A percentile compares a stretch with the other conserved stretches of the same genome.
These are phyloP conservation scores for Terebella lapidaria DNA, from an alignment of 2,888 invertebrate genomes.

Conservation along the genomic window DNA sequence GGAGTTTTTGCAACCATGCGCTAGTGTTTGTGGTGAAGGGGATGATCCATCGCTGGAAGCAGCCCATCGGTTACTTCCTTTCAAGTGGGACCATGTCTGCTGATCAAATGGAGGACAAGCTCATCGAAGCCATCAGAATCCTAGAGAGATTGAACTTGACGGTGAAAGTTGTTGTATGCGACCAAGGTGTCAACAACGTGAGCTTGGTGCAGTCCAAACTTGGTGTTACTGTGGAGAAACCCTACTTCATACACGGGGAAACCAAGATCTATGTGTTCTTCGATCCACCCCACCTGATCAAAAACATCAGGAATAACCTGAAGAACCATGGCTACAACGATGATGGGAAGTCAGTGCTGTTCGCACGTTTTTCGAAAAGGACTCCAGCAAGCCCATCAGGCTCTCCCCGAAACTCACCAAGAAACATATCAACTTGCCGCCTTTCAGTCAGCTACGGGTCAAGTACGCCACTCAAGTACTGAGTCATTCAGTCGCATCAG, in stretches of 20 bases:
- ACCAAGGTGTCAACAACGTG: too few relatives aligned
- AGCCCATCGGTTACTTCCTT: too few relatives aligned
- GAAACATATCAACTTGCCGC: neutral
- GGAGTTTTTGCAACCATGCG: constrained; percentile 2
- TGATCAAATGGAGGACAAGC: too few relatives aligned
- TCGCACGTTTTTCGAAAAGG: constrained; percentile 4
- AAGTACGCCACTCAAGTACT: constrained; percentile 9
- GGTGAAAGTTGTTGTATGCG: too few relatives aligned
- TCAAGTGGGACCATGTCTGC: too few relatives aligned
- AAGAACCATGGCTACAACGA: too few relatives aligned
- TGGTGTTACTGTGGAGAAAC: constrained; percentile 5
- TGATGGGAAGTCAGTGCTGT: too few relatives aligned
- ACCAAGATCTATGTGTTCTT: constrained; percentile 7
- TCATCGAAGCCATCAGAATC: too few relatives aligned
- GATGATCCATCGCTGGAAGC: too few relatives aligned
- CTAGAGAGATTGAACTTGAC: too few relatives aligned
- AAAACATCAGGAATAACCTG: too few relatives aligned
- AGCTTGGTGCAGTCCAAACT: constrained; percentile 3
- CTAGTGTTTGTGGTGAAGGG: constrained; percentile 5
- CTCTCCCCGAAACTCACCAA: neutral
- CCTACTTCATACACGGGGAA: constrained; percentile 4
- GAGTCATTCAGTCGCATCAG: constrained; percentile 11
- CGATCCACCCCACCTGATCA: constrained; percentile 16
- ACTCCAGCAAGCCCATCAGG: neutral
- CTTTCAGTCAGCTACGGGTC: neutral